Evolutionary conservation across 2,797 vertebrate genomes (phyloP).

Genomic region (Phoxinus dragarum): DNA sequence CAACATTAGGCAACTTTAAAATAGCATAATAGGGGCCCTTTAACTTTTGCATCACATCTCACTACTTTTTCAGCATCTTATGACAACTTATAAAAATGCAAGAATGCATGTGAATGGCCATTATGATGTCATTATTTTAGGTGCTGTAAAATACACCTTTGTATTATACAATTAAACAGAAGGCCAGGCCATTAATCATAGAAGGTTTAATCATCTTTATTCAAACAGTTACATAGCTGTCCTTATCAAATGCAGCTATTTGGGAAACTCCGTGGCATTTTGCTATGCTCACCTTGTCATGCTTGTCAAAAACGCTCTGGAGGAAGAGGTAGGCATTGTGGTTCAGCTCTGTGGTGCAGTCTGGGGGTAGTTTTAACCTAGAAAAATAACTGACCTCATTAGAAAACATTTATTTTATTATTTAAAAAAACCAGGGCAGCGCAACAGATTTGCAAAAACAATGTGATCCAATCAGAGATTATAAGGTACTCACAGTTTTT

Average conservation of each 20-base stretch:
- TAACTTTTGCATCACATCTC: not conserved
- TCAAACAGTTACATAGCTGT: not conserved
- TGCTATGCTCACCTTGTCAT: slow-evolving; percentile 90
- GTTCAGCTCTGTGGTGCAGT: slow-evolving; percentile 97
- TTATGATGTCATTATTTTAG: too few relatives aligned
- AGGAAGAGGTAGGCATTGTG: slow-evolving; percentile 98
- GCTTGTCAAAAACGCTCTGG: slow-evolving; percentile 98
- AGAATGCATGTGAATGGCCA: not conserved
- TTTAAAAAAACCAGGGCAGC: not conserved
- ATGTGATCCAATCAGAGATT: slow-evolving; percentile 2
- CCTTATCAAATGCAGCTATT: not conserved
- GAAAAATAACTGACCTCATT: slow-evolving; percentile 26
- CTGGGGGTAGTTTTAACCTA: slow-evolving; percentile 92
- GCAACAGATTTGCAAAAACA: not conserved
- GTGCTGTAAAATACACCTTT: not conserved
- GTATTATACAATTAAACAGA: slow-evolving; percentile 8
- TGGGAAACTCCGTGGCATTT: not conserved
- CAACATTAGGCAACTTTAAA: too few relatives aligned
- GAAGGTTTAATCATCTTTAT: not conserved
- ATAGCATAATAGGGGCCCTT: too few relatives aligned
- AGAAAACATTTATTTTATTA: not conserved
- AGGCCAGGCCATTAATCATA: not conserved
- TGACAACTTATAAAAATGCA: not conserved
- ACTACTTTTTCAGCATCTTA: not conserved
- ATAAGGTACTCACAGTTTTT: not conserved